Base-by-base conservation (phyloP, 2,888 invertebrate species). In the Slavum lentiscoides region DNA sequence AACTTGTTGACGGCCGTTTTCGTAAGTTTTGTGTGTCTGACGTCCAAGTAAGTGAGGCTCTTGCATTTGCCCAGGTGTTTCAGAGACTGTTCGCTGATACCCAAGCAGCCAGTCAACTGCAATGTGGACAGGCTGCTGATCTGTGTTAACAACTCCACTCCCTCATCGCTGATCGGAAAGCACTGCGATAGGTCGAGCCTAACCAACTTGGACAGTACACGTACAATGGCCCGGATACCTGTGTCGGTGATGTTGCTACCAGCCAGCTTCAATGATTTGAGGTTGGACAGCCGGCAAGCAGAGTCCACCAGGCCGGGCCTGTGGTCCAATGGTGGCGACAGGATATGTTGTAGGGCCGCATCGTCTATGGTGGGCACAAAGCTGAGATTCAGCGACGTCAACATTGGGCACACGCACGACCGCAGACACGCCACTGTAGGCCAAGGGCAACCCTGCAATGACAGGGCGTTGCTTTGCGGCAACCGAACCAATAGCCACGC, bases 331-430 rank as follows among this genome's bases (percentile, higher is more conserved):
- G 80, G 80, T 6, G 80, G 80, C 5, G 80, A 80, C n/a, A 80
- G n/a, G 23, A 80, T 80, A 13, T 80, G 70, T 5, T 80, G 80
- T 15, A 80, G 43, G 2, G 72, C 64, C 5, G 64, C 5, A 17
- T 80, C 80, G n/a, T 80, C 72, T 37, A 80, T 70, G 11, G 64
- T 23, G 21, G 80, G 55, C 19, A 80, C 80, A 30, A 80, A 80
- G 55, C 80, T 80, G 15, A 80, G 43, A n/a, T 80, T 80, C 19
- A 80, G 3, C 1, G 80, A 80, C 0, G 70, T 80, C 23, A 80
- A 23, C 64, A 72, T 72, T 5, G 80, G 80, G 19, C 80, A 72
- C 7, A 72, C 55, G 9, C 80, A 80, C n/a, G 80, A 80, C 17
- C 80, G 80, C 0, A 80, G 43, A 7, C 72, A 72, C 4, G 72